Base-by-base conservation (phyloP, 2,113 vertebrate genomes). In the Triplophysa dalaica region DNA sequence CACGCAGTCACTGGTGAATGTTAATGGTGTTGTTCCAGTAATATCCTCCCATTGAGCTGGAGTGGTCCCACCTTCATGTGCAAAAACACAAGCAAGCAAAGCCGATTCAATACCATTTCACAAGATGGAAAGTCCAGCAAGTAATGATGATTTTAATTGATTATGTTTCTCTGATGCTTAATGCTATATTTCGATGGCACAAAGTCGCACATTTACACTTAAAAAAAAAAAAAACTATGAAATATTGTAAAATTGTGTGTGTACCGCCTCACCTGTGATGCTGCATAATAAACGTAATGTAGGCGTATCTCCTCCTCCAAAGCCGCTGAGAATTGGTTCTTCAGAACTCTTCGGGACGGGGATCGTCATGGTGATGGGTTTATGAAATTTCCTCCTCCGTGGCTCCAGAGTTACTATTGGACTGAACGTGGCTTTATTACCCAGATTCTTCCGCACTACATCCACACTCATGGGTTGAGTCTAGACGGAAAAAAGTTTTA, bases 1-100 rank as follows among this genome's bases (percentile, higher is more conserved):
- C 80, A 98, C 97, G 24, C 96, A 98, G 85, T 99, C 96, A 81
- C 97, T 97, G 85, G 95, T 93, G 75, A 99, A 99, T 0, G 96
- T 98, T 88, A 99, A 88, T 0, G 98, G 97, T 1, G 97, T 99
- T 21, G 97, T 99, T 85, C 97, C 98, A 10, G 97, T 99, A 82
- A 99, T 99, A 85, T 99, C 98, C 85, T 99, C 98, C 98, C 98
- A 99, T 16, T 99, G 98, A 24, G 98, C 98, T 52, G 98, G 97
- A 0, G 96, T 98, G 21, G 95, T 99, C 86, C 97, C 98, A 88
- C 98, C 98, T 99, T 85, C 4, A 85, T 77, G 82, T 16, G 65
- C 2, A 87, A 45, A 16, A 84, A 62, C 14, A 21, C 19, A 58
- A n/a, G n/a, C 7, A 0, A 38, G 33, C 33, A 38, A 38, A 38